Conservation (phyloP, 2,888 invertebrate species). For the Uloborus plumipes region DNA sequence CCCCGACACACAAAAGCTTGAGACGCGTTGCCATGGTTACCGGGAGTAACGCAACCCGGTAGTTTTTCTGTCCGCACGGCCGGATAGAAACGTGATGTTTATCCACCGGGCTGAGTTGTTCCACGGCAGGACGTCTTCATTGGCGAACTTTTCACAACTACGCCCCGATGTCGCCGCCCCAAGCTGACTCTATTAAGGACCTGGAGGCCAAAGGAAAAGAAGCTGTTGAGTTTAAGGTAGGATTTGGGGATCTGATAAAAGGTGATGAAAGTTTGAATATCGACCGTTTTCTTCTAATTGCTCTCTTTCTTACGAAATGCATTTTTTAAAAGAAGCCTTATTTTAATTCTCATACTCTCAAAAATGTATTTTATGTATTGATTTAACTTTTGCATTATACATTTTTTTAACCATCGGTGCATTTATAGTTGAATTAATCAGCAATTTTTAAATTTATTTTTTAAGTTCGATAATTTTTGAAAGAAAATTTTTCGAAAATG, state of each 20-base stretch:
- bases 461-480: too few species aligned
- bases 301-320: too few species aligned
- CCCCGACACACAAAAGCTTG: slow-evolving; percentile 11
- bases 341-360: too few species aligned
- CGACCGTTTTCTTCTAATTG: background rate
- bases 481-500: too few species aligned
- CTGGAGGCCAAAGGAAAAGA: slow-evolving; percentile 10
- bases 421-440: too few species aligned
- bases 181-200: slow-evolving; percentile 25
- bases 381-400: too few species aligned
- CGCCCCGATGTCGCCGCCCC: slow-evolving; percentile 27
- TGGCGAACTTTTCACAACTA: slow-evolving; percentile 11
- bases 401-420: too few species aligned
- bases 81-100: slow-evolving; percentile 43
- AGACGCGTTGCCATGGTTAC: slow-evolving; percentile 34
- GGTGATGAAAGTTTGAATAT: slow-evolving; percentile 1
- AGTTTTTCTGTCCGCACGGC: slow-evolving; percentile 32
- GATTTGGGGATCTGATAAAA: slow-evolving; percentile 6
- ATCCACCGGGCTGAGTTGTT: slow-evolving; percentile 31
- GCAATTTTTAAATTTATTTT: too few species aligned
- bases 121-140: slow-evolving; percentile 28
- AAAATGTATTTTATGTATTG: too few species aligned
- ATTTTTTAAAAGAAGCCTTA: too few species aligned
- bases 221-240: slow-evolving; percentile 26
- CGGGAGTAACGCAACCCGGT: slow-evolving; percentile 16